A percentile compares a stretch with the other conserved stretches of the same genome.
Evolutionary conservation across 2,797 vertebrate species (phyloP).

Genomic region (Mormyrops boulengeri): DNA sequence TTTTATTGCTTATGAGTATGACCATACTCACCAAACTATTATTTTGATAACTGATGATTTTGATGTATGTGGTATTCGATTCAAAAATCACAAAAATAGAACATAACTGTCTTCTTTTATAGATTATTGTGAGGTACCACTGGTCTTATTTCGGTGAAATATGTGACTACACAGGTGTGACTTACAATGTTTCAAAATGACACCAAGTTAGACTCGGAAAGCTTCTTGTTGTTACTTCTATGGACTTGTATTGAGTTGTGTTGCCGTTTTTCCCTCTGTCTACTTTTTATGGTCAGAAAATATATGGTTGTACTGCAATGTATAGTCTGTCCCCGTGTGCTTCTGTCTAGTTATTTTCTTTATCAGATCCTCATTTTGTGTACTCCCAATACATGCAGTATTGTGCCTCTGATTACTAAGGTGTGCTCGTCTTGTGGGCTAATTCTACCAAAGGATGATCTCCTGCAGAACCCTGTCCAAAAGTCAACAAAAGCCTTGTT

Average conservation of each 20-base stretch:
- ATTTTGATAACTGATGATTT: neutral
- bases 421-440: neutral
- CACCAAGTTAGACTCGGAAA: neutral
- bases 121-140: neutral
- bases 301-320: neutral
- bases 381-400: neutral
- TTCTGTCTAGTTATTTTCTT: neutral
- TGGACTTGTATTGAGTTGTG: neutral
- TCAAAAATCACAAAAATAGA: neutral
- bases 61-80: neutral
- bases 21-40: neutral
- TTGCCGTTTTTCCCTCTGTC: neutral
- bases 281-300: neutral
- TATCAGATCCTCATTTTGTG: neutral
- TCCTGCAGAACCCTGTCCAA: neutral
- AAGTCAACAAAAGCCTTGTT: neutral
- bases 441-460: neutral
- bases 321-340: neutral
- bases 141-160: neutral
- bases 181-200: neutral
- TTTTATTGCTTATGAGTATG: neutral
- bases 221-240: neutral
- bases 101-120: neutral
- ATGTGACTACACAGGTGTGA: neutral
- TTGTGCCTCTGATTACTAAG: neutral